A percentile compares a stretch with the other conserved stretches of the same genome.
phyloP scores from a whole-genome alignment of 2,888 invertebrate species.

The Oasisia sp. region DNA sequence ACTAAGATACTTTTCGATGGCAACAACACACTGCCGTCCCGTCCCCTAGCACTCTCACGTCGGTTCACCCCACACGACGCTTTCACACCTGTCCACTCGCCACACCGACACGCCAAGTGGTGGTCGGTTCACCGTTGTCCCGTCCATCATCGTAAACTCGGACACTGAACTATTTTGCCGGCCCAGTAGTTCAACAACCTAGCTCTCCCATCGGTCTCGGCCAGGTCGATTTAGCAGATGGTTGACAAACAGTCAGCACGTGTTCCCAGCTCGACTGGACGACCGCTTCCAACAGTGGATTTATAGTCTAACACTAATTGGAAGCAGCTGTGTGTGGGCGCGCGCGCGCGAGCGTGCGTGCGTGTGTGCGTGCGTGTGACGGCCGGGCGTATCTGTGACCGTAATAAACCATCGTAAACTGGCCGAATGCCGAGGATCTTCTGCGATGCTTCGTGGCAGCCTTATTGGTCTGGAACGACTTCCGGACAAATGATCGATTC shows the following conservation, averaged over 20 bases:
- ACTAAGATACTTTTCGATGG: neutral
- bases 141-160: neutral
- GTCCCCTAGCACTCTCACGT: neutral
- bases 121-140: neutral
- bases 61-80: neutral
- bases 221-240: neutral
- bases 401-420: neutral
- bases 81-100: neutral
- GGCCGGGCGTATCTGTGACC: neutral
- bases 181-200: constrained; percentile 7
- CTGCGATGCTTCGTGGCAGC: neutral
- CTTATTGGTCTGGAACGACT: neutral
- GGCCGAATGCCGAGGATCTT: neutral
- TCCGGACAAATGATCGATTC: neutral
- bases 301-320: neutral
- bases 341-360: too few species aligned
- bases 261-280: neutral
- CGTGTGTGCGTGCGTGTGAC: too few species aligned
- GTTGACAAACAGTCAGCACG: neutral
- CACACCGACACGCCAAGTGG: neutral
- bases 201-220: neutral
- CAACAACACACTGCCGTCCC: neutral
- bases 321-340: neutral
- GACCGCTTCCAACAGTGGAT: neutral
- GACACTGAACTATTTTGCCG: neutral